Conservation (phyloP, 1,140 invertebrate species). For the honey bee (Apis mellifera) region DNA sequence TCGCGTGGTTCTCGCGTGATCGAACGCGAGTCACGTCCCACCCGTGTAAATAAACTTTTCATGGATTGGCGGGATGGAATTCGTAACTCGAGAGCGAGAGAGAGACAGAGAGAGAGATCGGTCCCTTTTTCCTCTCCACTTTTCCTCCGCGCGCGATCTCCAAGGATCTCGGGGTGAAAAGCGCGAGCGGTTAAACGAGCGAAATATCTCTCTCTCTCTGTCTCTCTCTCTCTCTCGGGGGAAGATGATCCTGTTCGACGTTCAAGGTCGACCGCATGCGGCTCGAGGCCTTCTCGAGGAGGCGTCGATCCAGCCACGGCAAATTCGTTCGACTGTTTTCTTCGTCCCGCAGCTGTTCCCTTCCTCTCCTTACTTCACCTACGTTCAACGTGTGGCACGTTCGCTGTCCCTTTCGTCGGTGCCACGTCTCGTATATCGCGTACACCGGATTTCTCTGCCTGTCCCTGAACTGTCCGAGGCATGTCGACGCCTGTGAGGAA, state of each 20-base stretch:
- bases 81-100: conserved; percentile 37
- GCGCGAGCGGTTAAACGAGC: conserved; percentile 50
- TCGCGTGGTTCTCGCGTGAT: conserved; percentile 48
- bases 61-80: conserved; percentile 57
- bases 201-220: too few relatives aligned
- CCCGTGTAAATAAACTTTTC: conserved; percentile 67
- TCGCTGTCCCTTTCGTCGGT: too few relatives aligned
- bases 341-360: conserved; percentile 60
- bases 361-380: conserved; percentile 2
- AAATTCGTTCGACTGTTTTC: conserved; percentile 68
- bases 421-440: background rate
- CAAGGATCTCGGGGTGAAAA: background rate
- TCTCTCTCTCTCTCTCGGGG: conserved; percentile 11
- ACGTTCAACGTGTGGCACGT: background rate
- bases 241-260: conserved; percentile 62
- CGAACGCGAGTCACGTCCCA: conserved; percentile 56
- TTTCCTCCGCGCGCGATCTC: conserved; percentile 39
- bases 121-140: conserved; percentile 29
- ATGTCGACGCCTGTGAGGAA: background rate
- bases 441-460: background rate
- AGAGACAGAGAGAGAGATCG: too few relatives aligned
- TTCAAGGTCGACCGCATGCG: conserved; percentile 64
- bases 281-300: conserved; percentile 62
- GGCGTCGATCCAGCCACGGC: conserved; percentile 55
- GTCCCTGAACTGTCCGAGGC: background rate